phyloP scores from a whole-genome alignment of 64 coral and sea anemone species.

The Montipora cactus region DNA sequence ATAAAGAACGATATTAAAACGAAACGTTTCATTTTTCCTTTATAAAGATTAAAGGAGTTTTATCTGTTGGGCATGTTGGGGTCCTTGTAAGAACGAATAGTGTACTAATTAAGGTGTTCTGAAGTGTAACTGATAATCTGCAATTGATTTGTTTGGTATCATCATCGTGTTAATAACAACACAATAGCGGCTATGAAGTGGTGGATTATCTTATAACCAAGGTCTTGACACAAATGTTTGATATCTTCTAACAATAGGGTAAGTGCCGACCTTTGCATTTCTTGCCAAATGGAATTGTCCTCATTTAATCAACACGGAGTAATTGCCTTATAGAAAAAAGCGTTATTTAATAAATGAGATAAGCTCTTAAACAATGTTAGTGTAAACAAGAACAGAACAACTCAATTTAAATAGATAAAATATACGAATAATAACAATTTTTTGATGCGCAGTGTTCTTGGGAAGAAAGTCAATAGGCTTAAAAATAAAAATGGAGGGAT shows the following conservation, averaged over 20 bases:
- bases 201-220: not conserved
- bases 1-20: not conserved
- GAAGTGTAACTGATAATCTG: not conserved
- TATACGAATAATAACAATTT: not conserved
- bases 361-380: not conserved
- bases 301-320: not conserved
- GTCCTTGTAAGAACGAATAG: not conserved
- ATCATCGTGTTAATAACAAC: not conserved
- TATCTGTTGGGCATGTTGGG: not conserved
- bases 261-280: not conserved
- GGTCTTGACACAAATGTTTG: not conserved
- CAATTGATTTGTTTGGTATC: not conserved
- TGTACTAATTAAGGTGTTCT: conserved; percentile 1
- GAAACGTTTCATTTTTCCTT: not conserved
- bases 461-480: not conserved
- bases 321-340: conserved; percentile 5
- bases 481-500: not conserved
- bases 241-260: not conserved
- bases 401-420: conserved; percentile 6
- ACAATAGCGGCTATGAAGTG: not conserved
- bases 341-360: conserved; percentile 37
- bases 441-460: not conserved
- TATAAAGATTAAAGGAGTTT: not conserved
- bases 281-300: not conserved
- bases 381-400: conserved; percentile 19